Evolutionary conservation across 1,140 invertebrate genomes (phyloP).

Genomic region (Epicauta chinensis): DNA sequence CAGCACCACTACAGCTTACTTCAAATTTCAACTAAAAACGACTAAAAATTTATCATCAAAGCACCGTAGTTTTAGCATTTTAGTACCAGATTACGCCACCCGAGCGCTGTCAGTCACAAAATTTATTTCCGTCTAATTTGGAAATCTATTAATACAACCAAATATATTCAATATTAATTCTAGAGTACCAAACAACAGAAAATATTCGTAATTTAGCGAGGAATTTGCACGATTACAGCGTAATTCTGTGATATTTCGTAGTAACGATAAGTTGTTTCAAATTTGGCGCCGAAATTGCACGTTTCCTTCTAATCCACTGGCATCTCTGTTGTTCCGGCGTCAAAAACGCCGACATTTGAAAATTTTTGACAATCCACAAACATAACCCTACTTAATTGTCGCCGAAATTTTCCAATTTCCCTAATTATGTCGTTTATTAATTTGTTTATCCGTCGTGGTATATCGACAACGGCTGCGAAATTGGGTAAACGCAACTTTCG

Average conservation of each 20-base stretch:
- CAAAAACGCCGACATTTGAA: too few relatives aligned
- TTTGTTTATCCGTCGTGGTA: constrained; percentile 44
- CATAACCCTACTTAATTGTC: constrained; percentile 10
- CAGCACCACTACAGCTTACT: constrained; percentile 16
- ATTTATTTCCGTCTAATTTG: too few relatives aligned
- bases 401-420: too few relatives aligned
- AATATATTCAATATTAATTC: too few relatives aligned
- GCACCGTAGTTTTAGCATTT: constrained; percentile 28
- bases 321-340: neutral
- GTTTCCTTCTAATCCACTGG: too few relatives aligned
- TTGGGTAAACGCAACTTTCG: constrained; percentile 72
- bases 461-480: constrained; percentile 51
- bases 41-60: constrained; percentile 27
- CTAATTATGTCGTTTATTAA: constrained; percentile 32
- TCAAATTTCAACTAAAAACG: constrained; percentile 20
- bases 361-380: neutral
- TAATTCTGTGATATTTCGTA: neutral
- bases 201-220: too few relatives aligned
- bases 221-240: too few relatives aligned
- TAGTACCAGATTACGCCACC: neutral
- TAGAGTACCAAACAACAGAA: too few relatives aligned
- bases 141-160: neutral
- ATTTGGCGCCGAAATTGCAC: neutral
- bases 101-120: constrained; percentile 1
- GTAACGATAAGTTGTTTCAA: neutral